phyloP scores from a whole-genome alignment of 2,888 invertebrate genomes.

The Salticus scenicus region DNA sequence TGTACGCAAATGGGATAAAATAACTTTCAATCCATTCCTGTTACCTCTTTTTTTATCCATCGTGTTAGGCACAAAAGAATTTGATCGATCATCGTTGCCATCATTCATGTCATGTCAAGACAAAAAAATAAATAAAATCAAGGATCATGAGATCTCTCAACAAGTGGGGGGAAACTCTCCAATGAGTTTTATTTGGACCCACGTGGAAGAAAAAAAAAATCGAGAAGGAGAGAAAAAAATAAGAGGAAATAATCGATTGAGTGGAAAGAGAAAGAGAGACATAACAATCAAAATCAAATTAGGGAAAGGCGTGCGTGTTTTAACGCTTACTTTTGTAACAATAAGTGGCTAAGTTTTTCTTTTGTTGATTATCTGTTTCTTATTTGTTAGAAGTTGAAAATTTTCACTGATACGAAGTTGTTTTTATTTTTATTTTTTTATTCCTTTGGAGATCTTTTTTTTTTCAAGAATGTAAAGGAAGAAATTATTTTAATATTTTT shows the following conservation, averaged over 20 bases:
- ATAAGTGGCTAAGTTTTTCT: no score
- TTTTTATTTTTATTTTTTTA: no score
- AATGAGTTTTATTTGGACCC: background rate
- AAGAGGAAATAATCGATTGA: background rate
- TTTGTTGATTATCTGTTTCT: no score
- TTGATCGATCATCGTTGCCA: conserved; percentile 37
- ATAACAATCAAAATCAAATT: conserved; percentile 11
- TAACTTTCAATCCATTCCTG: background rate
- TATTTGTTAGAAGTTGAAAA: no score
- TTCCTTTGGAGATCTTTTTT: no score
- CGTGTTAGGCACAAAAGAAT: conserved; percentile 6
- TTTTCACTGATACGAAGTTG: no score
- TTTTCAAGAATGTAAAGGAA: no score
- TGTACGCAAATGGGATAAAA: background rate
- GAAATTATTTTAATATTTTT: no score
- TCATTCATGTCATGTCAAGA: conserved; percentile 33
- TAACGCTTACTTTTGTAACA: no score
- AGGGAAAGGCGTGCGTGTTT: background rate
- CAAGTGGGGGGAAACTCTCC: conserved; percentile 1
- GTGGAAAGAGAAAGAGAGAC: background rate
- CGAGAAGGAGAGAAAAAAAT: no score
- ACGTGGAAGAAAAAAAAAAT: background rate
- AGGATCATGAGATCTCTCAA: background rate
- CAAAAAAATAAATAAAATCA: background rate
- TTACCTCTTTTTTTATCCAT: background rate